Evolutionary conservation across 1,140 invertebrate species (phyloP).

Genomic region (Drosophila ogumai): DNA sequence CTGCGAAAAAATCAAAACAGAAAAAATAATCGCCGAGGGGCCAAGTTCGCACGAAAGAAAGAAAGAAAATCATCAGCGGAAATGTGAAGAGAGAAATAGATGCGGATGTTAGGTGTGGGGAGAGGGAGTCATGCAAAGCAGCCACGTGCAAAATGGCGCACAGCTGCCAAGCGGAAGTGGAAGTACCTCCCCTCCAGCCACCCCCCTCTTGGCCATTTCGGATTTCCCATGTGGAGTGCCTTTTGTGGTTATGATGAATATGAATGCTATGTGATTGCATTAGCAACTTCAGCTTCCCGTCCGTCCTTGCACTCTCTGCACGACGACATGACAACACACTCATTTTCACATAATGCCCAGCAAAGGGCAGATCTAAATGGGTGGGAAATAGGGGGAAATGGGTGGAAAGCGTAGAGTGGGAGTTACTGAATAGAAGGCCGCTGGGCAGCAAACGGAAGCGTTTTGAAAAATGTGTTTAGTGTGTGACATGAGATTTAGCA

Average conservation of each 20-base stretch:
- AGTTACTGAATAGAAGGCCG: conserved; percentile 28
- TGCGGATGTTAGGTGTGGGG: background rate
- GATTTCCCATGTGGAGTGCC: conserved; percentile 66
- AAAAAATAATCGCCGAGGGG: conserved; percentile 10
- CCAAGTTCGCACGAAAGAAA: conserved; percentile 12
- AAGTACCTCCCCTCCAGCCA: background rate
- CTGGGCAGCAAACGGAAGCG: conserved; percentile 47
- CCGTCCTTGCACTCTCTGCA: conserved; percentile 22
- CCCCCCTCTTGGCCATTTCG: background rate
- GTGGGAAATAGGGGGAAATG: background rate
- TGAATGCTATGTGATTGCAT: conserved; percentile 83
- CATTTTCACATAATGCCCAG: conserved; percentile 59
- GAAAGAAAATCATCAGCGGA: conserved; percentile 23
- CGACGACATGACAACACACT: conserved; percentile 66
- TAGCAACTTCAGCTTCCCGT: conserved; percentile 69
- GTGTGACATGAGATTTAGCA: conserved; percentile 59
- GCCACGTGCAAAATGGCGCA: conserved; percentile 58
- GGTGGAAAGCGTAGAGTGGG: background rate
- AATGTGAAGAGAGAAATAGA: conserved; percentile 19
- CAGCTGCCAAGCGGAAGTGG: conserved; percentile 52
- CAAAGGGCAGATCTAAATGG: background rate
- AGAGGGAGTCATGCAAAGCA: conserved; percentile 37
- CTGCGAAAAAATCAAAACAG: background rate
- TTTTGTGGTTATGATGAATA: conserved; percentile 83
- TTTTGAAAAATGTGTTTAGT: conserved; percentile 82